Evolutionary conservation across 2,888 invertebrate genomes (phyloP).

Genomic region (Heteropelma amictum): DNA sequence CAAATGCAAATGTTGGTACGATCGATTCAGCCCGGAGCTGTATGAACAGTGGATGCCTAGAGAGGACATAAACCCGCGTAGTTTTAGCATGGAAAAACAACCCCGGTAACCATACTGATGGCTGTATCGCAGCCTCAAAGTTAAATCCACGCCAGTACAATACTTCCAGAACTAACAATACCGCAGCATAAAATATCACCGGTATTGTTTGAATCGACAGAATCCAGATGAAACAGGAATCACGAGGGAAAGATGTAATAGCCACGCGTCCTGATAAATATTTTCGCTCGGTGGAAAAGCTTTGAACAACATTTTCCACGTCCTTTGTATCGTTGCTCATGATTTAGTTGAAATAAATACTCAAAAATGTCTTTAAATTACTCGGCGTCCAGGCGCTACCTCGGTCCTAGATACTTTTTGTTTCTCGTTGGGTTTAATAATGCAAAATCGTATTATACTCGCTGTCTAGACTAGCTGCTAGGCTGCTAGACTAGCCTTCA

Average conservation of each 20-base stretch:
- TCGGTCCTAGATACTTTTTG: too few relatives aligned
- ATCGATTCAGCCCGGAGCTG: slow-evolving; percentile 23
- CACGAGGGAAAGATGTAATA: not conserved
- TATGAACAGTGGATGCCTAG: not conserved
- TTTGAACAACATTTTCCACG: too few relatives aligned
- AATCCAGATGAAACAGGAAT: not conserved
- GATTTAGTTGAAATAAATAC: too few relatives aligned
- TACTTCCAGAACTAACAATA: not conserved
- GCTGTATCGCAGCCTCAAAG: slow-evolving; percentile 4
- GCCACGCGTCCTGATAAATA: too few relatives aligned
- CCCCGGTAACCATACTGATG: not conserved
- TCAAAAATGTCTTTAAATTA: too few relatives aligned
- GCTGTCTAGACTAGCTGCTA: too few relatives aligned
- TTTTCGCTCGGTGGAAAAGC: too few relatives aligned
- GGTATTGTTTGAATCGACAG: not conserved
- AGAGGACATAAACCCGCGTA: not conserved
- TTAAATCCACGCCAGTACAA: slow-evolving; percentile 20
- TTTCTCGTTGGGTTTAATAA: too few relatives aligned
- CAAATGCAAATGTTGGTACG: slow-evolving; percentile 39
- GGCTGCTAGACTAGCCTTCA: too few relatives aligned
- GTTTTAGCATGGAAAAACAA: not conserved
- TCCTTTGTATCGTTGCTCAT: too few relatives aligned
- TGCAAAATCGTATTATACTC: too few relatives aligned
- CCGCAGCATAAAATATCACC: not conserved
- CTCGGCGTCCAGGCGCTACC: too few relatives aligned